phyloP scores from a whole-genome alignment of 2,797 vertebrate genomes.

The Echiichthys vipera region DNA sequence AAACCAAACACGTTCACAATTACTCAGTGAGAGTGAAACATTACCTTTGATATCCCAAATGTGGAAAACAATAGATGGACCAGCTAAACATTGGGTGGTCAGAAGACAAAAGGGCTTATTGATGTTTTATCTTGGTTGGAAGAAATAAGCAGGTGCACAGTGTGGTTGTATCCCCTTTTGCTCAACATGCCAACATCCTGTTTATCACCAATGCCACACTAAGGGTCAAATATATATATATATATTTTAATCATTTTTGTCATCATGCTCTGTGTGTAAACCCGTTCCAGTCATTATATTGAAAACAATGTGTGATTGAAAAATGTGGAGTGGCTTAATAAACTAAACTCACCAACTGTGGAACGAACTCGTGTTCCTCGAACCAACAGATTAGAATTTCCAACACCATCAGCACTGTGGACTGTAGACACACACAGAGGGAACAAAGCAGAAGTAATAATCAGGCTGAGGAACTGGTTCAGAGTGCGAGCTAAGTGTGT shows the following conservation, averaged over 20 bases:
- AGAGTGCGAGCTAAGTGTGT: not conserved
- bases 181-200: no score
- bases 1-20: not conserved
- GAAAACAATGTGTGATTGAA: not conserved
- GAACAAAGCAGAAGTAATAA: not conserved
- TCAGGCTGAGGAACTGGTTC: not conserved
- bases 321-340: not conserved
- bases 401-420: slow-evolving; percentile 90
- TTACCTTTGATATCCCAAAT: not conserved
- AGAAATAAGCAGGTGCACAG: not conserved
- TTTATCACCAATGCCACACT: no score
- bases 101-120: not conserved
- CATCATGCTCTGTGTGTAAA: not conserved
- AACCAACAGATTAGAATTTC: slow-evolving; percentile 94
- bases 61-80: not conserved
- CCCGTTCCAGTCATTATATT: no score
- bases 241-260: no score
- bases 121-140: not conserved
- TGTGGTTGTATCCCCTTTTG: not conserved
- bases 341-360: slow-evolving; percentile 81
- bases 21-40: not conserved
- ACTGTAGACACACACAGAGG: slow-evolving; percentile 77
- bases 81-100: not conserved
- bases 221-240: no score
- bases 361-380: slow-evolving; percentile 89